Conservation (phyloP, 2,113 vertebrate genomes). For the Thinocorus orbignyianus region DNA sequence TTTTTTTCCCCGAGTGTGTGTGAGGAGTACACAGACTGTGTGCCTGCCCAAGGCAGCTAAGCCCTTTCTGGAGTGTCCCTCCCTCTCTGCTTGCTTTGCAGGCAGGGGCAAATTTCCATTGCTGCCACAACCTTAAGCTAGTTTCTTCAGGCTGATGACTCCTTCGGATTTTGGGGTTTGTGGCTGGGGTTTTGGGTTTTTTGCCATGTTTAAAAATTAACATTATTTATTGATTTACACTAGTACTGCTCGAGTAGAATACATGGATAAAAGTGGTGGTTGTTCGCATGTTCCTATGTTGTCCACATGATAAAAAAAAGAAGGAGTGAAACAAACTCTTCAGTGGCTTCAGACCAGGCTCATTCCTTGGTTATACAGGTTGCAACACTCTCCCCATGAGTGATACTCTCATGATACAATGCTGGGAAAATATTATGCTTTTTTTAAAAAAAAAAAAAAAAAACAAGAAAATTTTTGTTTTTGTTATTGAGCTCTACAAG, state of each 20-base stretch:
- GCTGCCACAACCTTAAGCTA: neutral
- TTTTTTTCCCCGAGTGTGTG: neutral
- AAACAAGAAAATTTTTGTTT: neutral
- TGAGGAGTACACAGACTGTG: neutral
- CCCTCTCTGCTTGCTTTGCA: neutral
- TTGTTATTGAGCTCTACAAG: neutral
- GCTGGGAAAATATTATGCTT: neutral
- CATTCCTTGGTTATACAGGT: neutral
- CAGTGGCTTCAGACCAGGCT: neutral
- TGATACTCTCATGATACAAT: accelerated
- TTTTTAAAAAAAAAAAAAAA: no score
- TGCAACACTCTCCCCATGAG: neutral
- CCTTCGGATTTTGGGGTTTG: neutral
- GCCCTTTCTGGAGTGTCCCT: accelerated
- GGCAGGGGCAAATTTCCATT: neutral
- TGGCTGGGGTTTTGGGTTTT: neutral
- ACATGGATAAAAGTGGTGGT: no score
- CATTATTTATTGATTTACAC: neutral
- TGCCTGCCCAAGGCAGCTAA: neutral
- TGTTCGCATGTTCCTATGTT: neutral
- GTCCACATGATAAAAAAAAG: neutral
- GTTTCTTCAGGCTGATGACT: neutral
- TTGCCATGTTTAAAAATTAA: neutral
- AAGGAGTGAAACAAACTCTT: neutral
- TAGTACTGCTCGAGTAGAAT: neutral